Base-by-base conservation (phyloP, 2,888 invertebrate genomes). In the Drosophila birchii region DNA sequence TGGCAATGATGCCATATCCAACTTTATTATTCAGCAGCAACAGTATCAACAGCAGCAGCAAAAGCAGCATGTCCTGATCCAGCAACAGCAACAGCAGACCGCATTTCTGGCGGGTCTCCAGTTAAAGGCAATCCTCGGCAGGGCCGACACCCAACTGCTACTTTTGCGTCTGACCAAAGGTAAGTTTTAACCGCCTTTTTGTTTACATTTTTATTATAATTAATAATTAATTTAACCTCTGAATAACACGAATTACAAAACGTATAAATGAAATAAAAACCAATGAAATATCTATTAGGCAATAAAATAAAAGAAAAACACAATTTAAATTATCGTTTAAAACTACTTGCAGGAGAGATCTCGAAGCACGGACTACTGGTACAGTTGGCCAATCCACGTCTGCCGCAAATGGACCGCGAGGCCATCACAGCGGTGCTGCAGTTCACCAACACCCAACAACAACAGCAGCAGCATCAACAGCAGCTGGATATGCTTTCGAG, bases 371-470 rank as follows among this genome's bases (percentile, higher is more conserved):
- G 92, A 0, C 68, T 92, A 3, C 62, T 92, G 12, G 87, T 92
- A 20, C 92, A 92, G 59, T 64, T 92, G 63, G 86, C 92, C 16
- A 92, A 92, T 85, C 91, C 92, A 5, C 88, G 91, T 12, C 69
- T 92, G 5, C 79, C 84, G 7, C 90, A 78, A 62, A 79, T 87
- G 67, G 92, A 92, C 78, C 91, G 92, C 0, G 92, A 92, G 59
- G 91, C 92, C 8, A 92, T 92, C 23, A 91, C 92, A 5, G 92
- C 92, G 18, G 92, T 92, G 9, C 69, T 92, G 57, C 91, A 92
- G 54, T 92, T 92, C 55, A 91, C 92, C 5, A 90, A 92, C 18
- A 89, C 90, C 5, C 91, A 91, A 29, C 91, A 91, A 59, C 91
- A 90, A 51, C 90, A 90, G 45, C 90, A 91, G 26, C 91, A 90